phyloP scores from a whole-genome alignment of 2,797 vertebrate genomes.

The Rhabdophis nuchalis region DNA sequence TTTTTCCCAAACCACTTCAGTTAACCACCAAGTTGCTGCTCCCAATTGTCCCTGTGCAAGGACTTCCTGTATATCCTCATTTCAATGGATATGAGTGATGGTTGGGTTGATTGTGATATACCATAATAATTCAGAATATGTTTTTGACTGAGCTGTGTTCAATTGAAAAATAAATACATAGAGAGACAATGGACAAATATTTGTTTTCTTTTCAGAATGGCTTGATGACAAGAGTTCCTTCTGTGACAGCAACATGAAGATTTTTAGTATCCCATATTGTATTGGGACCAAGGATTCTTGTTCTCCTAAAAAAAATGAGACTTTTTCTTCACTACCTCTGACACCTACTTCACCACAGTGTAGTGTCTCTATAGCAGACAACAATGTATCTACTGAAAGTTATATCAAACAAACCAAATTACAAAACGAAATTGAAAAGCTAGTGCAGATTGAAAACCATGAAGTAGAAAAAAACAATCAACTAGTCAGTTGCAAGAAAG shows the following conservation, averaged over 20 bases:
- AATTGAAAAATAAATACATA: background rate
- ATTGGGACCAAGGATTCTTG: conserved; percentile 31
- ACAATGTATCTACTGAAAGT: conserved; percentile 27
- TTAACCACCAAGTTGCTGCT: background rate
- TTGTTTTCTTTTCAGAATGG: conserved; percentile 57
- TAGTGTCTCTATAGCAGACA: background rate
- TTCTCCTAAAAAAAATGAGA: conserved; percentile 32
- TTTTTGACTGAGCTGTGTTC: background rate
- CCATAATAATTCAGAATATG: background rate
- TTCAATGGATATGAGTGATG: background rate
- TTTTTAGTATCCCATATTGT: conserved; percentile 7
- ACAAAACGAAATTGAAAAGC: conserved; percentile 44
- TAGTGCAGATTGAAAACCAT: conserved; percentile 20
- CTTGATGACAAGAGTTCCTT: conserved; percentile 44
- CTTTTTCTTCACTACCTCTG: background rate
- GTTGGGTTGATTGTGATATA: background rate
- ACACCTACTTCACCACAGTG: conserved; percentile 15
- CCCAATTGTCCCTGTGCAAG: background rate
- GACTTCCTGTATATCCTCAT: background rate
- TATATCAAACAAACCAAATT: conserved; percentile 27
- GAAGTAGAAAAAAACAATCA: conserved; percentile 33
- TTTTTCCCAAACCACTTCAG: background rate
- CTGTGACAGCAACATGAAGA: conserved; percentile 30
- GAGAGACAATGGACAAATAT: background rate
- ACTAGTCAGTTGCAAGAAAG: background rate